Evolutionary conservation across 1,140 invertebrate species (phyloP), one percentile per base, ranked within the genome.

Genomic region (Leptoteleia sp.): DNA sequence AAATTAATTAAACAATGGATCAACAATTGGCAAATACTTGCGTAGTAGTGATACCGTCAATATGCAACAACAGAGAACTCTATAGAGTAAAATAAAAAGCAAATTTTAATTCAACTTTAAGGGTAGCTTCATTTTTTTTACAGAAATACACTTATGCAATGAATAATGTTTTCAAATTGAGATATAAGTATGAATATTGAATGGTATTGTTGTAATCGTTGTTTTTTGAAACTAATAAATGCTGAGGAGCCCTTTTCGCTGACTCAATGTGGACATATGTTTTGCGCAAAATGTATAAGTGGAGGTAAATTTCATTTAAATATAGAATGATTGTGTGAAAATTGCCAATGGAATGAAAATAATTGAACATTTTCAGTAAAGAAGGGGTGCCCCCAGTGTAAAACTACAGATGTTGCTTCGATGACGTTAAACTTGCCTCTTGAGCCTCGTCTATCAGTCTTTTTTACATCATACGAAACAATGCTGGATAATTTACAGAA

Each of bases 201-300:
- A 11, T 72, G 52, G 52, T 71, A 71, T 55, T 52, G 61, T 45
- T 78, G 76, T 7, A 78, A 78, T 33, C 2, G 27, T 16, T 72
- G 76, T 72, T 67, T 27, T 12, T 15, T 17, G 1, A 73, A 73
- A 52, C 17, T 79, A 6, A 45, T 68, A 12, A 16, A 50, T 6
- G 64, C 70, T 1, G 50, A 62, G 6, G 55, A 70, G 17, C 76
- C 62, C 17, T 79, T 79, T 65, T 73, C 76, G 15, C 31, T 79
- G 4, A 79, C 76, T 3, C 76, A 73, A 7, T 79, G 76, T 6
- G 76, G 76, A 17, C 76, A 79, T 17, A 73, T 79, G 37, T 79
- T 57, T 40, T 79, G 76, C 9, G 33, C 55, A 1, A 73, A 64
- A 25, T 79, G 76, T 37, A 64, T 64, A 6, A 25, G 0, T 31